Evolutionary conservation across 2,888 invertebrate genomes (phyloP).

Genomic region (Diplazon laetatorius): DNA sequence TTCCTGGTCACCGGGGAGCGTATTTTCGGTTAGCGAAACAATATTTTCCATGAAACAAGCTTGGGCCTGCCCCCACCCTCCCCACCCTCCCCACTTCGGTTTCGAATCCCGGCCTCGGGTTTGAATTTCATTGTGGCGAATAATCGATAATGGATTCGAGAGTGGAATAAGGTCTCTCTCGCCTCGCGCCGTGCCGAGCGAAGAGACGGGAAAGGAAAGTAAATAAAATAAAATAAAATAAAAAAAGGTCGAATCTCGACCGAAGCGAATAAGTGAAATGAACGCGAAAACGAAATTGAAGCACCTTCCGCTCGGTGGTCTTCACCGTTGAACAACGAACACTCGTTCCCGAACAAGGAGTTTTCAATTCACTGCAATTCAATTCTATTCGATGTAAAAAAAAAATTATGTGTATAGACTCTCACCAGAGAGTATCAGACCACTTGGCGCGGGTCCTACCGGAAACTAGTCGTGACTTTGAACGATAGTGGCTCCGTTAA

Average conservation of each 20-base stretch:
- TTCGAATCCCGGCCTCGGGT: constrained; percentile 29
- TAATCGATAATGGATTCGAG: constrained; percentile 57
- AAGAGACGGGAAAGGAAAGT: neutral
- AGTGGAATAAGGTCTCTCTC: constrained; percentile 20
- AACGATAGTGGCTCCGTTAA: too few species aligned
- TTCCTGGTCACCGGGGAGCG: too few species aligned
- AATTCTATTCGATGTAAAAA: constrained; percentile 4
- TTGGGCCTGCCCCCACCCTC: too few species aligned
- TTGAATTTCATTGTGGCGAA: constrained; percentile 56
- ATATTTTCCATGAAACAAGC: too few species aligned
- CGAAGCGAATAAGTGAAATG: constrained; percentile 51
- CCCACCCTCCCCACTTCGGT: too few species aligned
- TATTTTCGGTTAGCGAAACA: constrained; percentile 2
- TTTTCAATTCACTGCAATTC: constrained; percentile 46
- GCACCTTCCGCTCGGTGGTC: constrained; percentile 31
- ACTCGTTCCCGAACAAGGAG: constrained; percentile 45
- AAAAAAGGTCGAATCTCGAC: neutral
- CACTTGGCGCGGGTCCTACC: too few species aligned
- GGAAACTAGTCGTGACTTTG: too few species aligned
- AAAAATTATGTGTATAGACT: constrained; percentile 2
- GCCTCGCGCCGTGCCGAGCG: neutral
- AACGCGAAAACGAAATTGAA: constrained; percentile 53
- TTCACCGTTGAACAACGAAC: constrained; percentile 11
- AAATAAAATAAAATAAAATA: too few species aligned
- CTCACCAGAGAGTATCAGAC: too few species aligned